Percentiles rank a stretch among this genome's conserved stretches.
Conservation (phyloP, 1,140 invertebrate species). For the Planococcus citri region DNA sequence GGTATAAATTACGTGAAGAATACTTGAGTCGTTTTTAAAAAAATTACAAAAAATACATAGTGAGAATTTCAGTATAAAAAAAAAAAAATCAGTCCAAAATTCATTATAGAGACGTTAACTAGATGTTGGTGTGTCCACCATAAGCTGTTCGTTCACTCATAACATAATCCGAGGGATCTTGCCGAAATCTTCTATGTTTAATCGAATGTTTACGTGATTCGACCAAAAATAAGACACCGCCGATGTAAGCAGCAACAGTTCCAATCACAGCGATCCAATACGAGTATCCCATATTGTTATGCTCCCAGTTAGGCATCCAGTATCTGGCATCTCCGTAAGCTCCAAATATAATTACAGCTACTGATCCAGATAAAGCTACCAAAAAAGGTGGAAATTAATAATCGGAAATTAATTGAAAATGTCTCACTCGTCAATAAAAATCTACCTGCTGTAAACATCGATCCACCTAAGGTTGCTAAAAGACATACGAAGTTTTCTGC, state of each 20-base stretch:
- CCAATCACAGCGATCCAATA: slow-evolving; percentile 75
- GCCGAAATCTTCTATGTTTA: slow-evolving; percentile 38
- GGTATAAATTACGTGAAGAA: too few relatives aligned
- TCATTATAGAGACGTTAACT: neutral
- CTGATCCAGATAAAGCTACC: slow-evolving; percentile 55
- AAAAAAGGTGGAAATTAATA: neutral
- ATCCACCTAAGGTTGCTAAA: slow-evolving; percentile 55
- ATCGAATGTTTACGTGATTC: slow-evolving; percentile 64
- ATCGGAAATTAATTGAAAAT: too few relatives aligned
- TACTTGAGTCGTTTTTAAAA: too few relatives aligned
- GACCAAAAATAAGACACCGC: slow-evolving; percentile 43
- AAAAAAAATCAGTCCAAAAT: neutral
- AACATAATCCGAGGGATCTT: slow-evolving; percentile 23
- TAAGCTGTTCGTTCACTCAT: slow-evolving; percentile 10
- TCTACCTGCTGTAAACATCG: slow-evolving; percentile 50
- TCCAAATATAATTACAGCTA: slow-evolving; percentile 68
- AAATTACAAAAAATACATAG: neutral
- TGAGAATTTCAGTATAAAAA: neutral
- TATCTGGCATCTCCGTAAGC: slow-evolving; percentile 74
- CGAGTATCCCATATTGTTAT: slow-evolving; percentile 91
- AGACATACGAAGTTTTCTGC: slow-evolving; percentile 63
- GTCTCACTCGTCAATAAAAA: slow-evolving; percentile 21
- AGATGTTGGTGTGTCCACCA: neutral
- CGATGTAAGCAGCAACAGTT: slow-evolving; percentile 24
- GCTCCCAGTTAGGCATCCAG: slow-evolving; percentile 95